Evolutionary conservation across 2,113 vertebrate genomes (phyloP).

Genomic region (Campylorhamphus procurvoides): DNA sequence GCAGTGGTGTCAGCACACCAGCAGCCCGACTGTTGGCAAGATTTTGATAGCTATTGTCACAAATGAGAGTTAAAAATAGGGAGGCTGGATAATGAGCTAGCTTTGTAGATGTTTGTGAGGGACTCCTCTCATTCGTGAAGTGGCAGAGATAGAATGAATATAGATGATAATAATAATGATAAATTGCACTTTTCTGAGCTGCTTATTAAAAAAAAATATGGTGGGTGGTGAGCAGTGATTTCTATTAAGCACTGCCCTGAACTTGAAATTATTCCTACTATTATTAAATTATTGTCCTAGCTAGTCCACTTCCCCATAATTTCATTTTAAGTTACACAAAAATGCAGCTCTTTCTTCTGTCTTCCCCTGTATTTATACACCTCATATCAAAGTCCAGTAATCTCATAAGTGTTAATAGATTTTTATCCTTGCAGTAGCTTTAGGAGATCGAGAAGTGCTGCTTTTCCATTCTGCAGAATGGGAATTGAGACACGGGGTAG

Average conservation of each 20-base stretch:
- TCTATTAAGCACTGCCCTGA: constrained; percentile 48
- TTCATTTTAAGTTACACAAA: constrained; percentile 33
- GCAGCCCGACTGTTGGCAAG: constrained; percentile 61
- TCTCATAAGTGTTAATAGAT: constrained; percentile 23
- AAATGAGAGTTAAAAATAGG: constrained; percentile 69
- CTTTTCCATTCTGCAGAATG: background rate
- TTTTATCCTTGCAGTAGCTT: constrained; percentile 17
- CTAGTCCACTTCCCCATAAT: constrained; percentile 31
- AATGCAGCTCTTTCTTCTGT: constrained; percentile 17
- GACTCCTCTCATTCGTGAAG: constrained; percentile 64
- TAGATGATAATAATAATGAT: constrained; percentile 57
- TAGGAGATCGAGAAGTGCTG: background rate
- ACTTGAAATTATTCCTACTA: constrained; percentile 51
- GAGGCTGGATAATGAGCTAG: constrained; percentile 62
- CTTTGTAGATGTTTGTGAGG: constrained; percentile 65
- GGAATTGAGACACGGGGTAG: background rate
- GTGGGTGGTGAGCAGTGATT: constrained; percentile 41
- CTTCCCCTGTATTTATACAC: constrained; percentile 6
- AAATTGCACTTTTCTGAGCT: constrained; percentile 57
- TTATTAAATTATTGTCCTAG: constrained; percentile 54
- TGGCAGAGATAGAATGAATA: constrained; percentile 36
- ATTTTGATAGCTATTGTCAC: constrained; percentile 63
- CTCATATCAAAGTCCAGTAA: constrained; percentile 6
- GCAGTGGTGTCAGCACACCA: constrained; percentile 69
- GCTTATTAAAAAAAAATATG: constrained; percentile 48